These are phyloP conservation scores for Trididemnum clinides DNA, from an alignment of 23 tunicate genomes.

Conservation along the genomic window DNA sequence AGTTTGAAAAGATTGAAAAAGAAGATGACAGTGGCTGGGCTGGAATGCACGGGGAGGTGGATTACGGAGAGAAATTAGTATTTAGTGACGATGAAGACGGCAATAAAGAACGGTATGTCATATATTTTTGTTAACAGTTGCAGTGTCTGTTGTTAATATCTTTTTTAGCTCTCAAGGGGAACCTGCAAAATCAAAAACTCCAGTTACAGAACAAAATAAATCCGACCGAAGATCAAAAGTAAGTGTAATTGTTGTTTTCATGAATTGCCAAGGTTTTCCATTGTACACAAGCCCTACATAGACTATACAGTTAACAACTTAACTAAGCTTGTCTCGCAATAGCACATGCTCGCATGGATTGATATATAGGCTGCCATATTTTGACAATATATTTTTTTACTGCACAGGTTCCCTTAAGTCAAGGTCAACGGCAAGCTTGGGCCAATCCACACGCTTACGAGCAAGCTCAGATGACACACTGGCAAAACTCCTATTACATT, in stretches of 20 bases:
- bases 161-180: neutral
- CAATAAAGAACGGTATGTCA: slow-evolving; percentile 18
- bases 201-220: neutral
- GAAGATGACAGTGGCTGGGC: slow-evolving; percentile 90
- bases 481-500: neutral
- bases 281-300: too few species aligned
- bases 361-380: too few species aligned
- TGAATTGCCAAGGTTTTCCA: too few species aligned
- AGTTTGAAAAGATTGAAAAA: slow-evolving; percentile 38
- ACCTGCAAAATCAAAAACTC: neutral
- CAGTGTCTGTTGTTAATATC: too few species aligned
- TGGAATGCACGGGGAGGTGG: slow-evolving; percentile 91
- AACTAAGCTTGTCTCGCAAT: too few species aligned
- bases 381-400: too few species aligned
- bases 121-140: neutral
- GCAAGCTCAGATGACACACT: neutral
- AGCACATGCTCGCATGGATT: too few species aligned
- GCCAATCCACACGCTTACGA: neutral
- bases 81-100: slow-evolving; percentile 90
- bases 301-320: too few species aligned
- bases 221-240: neutral
- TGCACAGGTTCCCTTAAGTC: neutral
- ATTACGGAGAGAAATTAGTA: slow-evolving; percentile 86
- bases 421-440: neutral
- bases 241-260: neutral